Conservation (phyloP, 1,140 invertebrate genomes). For the Drosophila prosaltans region DNA sequence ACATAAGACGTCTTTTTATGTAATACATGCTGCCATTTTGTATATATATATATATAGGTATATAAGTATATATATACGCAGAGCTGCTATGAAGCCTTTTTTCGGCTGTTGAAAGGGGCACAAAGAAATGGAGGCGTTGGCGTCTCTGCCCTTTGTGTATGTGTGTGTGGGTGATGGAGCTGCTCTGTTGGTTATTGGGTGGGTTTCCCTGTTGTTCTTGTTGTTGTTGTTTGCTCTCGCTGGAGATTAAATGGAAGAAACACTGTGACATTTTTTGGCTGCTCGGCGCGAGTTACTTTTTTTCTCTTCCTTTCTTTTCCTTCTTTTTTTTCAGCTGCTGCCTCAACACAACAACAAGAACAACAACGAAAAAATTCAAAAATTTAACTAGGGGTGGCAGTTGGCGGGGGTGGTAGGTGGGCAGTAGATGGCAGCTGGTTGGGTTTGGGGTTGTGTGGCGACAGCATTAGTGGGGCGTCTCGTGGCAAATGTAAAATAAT, state of each 20-base stretch:
- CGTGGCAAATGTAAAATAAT: slow-evolving; percentile 81
- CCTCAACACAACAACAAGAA: slow-evolving; percentile 30
- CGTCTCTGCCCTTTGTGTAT: slow-evolving; percentile 22
- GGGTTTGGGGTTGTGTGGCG: slow-evolving; percentile 44
- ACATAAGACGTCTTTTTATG: slow-evolving; percentile 72
- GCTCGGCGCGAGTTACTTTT: slow-evolving; percentile 52
- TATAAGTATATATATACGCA: background rate
- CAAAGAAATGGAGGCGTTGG: slow-evolving; percentile 69
- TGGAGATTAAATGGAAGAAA: slow-evolving; percentile 80
- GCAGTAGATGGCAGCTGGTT: background rate
- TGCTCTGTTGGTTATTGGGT: slow-evolving; percentile 17
- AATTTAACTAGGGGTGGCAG: slow-evolving; percentile 48
- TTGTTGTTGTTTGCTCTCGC: slow-evolving; percentile 76
- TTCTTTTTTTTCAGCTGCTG: slow-evolving; percentile 44
- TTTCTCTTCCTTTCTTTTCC: slow-evolving; percentile 55
- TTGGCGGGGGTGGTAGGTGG: slow-evolving; percentile 15
- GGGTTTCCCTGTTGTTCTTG: slow-evolving; percentile 28
- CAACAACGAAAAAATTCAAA: slow-evolving; percentile 46
- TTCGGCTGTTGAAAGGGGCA: slow-evolving; percentile 74
- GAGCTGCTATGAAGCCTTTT: slow-evolving; percentile 72
- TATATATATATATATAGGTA: slow-evolving; percentile 44
- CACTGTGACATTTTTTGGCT: slow-evolving; percentile 81
- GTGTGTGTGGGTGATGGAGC: slow-evolving; percentile 23
- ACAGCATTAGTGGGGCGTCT: slow-evolving; percentile 77
- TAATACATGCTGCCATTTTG: slow-evolving; percentile 72